These are phyloP conservation scores for Saccostrea cuccullata DNA, from an alignment of 1,140 invertebrate species.

Conservation along the genomic window DNA sequence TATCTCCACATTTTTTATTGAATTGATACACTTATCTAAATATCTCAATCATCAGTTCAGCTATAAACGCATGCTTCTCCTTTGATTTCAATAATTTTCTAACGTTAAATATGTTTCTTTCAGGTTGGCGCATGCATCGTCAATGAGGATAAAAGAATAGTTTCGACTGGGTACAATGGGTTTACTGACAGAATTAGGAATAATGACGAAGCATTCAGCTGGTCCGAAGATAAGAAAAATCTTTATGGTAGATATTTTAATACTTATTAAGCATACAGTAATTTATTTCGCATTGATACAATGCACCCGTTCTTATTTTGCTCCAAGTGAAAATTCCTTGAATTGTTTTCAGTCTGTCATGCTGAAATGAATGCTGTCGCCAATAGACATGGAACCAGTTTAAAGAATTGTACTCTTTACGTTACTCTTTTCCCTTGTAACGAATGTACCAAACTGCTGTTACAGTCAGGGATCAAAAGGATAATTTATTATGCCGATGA, in stretches of 20 bases:
- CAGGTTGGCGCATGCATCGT: neutral
- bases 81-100: too few species aligned
- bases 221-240: neutral
- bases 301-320: too few species aligned
- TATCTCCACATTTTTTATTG: too few species aligned
- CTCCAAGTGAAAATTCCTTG: too few species aligned
- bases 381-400: slow-evolving; percentile 88
- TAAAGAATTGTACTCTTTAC: slow-evolving; percentile 89
- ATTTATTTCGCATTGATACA: too few species aligned
- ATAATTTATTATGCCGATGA: slow-evolving; percentile 90
- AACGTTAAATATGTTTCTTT: neutral
- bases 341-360: slow-evolving; percentile 87
- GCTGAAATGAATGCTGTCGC: slow-evolving; percentile 97
- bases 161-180: neutral
- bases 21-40: too few species aligned
- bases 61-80: too few species aligned
- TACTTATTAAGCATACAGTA: too few species aligned
- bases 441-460: slow-evolving; percentile 97
- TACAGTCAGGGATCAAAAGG: slow-evolving; percentile 89
- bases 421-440: slow-evolving; percentile 94
- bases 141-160: neutral
- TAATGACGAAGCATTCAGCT: neutral
- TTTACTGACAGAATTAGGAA: neutral
- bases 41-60: too few species aligned
- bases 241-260: neutral